These are phyloP conservation scores for Trachymyrmex septentrionalis DNA, from an alignment of 1,140 invertebrate species.

Conservation along the genomic window DNA sequence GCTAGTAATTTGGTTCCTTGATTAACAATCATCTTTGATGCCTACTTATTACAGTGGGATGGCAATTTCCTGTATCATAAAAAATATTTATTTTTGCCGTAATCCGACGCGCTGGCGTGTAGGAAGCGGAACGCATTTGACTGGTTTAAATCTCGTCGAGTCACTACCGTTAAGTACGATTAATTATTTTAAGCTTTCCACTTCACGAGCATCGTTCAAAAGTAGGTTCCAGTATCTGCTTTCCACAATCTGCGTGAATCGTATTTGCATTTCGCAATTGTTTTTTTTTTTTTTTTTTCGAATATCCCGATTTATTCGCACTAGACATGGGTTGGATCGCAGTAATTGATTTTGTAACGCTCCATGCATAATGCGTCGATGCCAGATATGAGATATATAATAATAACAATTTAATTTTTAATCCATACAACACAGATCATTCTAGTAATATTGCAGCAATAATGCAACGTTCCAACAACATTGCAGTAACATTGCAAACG, in stretches of 20 bases:
- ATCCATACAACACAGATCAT: too few species aligned
- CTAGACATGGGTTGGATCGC: not conserved
- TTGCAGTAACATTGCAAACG: too few species aligned
- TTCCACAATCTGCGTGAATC: slow-evolving; percentile 44
- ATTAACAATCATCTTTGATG: slow-evolving; percentile 60
- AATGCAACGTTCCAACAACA: too few species aligned
- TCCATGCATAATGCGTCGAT: slow-evolving; percentile 16
- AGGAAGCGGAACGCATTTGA: slow-evolving; percentile 52
- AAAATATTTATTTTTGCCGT: slow-evolving; percentile 60
- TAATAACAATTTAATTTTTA: slow-evolving; percentile 2
- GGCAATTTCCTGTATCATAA: slow-evolving; percentile 69
- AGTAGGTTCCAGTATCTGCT: slow-evolving; percentile 20
- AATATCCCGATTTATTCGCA: not conserved
- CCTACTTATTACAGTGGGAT: slow-evolving; percentile 68
- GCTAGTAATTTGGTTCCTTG: slow-evolving; percentile 46
- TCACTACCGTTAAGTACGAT: slow-evolving; percentile 59
- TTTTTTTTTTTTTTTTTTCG: slow-evolving; percentile 21
- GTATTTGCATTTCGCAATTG: slow-evolving; percentile 36
- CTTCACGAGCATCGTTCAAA: slow-evolving; percentile 16
- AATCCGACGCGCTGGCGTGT: slow-evolving; percentile 41
- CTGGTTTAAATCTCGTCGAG: slow-evolving; percentile 57
- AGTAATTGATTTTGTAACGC: slow-evolving; percentile 29
- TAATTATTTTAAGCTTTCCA: slow-evolving; percentile 62
- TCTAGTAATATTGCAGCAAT: too few species aligned
- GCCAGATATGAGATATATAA: not conserved